Percentiles rank a stretch among this genome's conserved stretches.
These are phyloP conservation scores for Oscheius sp. DNA, from an alignment of 2,888 invertebrate species.

Conservation along the genomic window DNA sequence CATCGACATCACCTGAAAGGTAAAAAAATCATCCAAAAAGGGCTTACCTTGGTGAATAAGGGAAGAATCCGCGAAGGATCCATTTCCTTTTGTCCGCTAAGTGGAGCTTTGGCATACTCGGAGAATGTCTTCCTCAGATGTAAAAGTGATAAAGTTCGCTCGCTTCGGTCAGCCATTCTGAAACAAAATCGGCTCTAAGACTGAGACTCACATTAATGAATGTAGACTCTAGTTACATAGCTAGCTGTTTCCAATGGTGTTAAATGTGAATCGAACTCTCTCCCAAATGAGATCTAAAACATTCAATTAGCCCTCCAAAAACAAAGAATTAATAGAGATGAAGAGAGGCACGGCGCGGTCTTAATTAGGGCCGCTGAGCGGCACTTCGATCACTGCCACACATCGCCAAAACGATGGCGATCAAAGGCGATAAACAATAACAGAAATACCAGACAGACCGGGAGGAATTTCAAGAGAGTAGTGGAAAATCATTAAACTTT, in stretches of 20 bases:
- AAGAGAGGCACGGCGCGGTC: not conserved
- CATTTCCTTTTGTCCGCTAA: slow-evolving; percentile 76
- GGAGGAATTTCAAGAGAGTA: too few species aligned
- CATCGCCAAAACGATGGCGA: not conserved
- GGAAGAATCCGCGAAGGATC: slow-evolving; percentile 97
- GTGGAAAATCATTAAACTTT: too few species aligned
- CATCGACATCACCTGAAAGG: slow-evolving; percentile 61
- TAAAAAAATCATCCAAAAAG: not conserved
- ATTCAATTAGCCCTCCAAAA: not conserved
- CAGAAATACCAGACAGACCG: not conserved
- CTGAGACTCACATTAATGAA: not conserved
- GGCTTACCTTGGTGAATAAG: slow-evolving; percentile 78
- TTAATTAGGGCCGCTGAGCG: slow-evolving; percentile 22
- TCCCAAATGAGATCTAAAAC: slow-evolving; percentile 4
- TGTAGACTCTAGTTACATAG: not conserved
- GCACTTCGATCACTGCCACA: slow-evolving; percentile 23
- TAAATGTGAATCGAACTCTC: not conserved
- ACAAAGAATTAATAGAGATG: not conserved
- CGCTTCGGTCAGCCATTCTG: slow-evolving; percentile 31
- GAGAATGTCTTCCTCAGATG: slow-evolving; percentile 94
- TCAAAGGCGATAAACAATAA: not conserved
- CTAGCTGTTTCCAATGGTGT: not conserved
- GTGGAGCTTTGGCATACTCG: slow-evolving; percentile 85
- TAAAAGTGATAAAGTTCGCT: slow-evolving; percentile 85
- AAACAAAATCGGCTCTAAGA: not conserved